These are phyloP conservation scores for Phymastichus coffea DNA, from an alignment of 1,140 invertebrate species.

Conservation along the genomic window DNA sequence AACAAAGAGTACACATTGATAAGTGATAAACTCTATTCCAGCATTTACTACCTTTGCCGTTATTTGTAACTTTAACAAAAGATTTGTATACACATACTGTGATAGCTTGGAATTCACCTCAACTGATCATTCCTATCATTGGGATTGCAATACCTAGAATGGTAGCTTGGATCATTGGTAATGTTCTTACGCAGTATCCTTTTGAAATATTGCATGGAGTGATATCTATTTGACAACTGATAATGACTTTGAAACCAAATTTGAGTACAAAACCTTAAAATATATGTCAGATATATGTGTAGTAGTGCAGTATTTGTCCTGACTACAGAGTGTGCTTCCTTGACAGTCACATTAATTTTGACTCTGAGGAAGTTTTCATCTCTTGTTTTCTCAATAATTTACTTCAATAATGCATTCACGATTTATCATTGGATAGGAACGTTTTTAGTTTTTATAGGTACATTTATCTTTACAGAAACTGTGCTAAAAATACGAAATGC, in stretches of 20 bases:
- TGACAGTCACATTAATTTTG: slow-evolving; percentile 94
- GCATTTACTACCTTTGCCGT: background rate
- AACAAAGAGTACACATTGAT: too few species aligned
- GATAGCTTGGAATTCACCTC: background rate
- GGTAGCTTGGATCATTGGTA: background rate
- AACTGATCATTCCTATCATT: background rate
- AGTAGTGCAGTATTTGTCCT: slow-evolving; percentile 93
- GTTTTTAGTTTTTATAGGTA: slow-evolving; percentile 87
- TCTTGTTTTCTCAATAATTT: slow-evolving; percentile 91
- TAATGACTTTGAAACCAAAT: too few species aligned
- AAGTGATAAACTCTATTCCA: too few species aligned
- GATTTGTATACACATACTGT: background rate
- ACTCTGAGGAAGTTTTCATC: slow-evolving; percentile 95
- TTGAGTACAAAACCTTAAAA: slow-evolving; percentile 30
- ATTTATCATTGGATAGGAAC: slow-evolving; percentile 91
- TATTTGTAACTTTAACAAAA: background rate
- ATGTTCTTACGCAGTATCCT: background rate
- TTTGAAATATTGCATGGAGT: slow-evolving; percentile 3
- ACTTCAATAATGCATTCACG: slow-evolving; percentile 95
- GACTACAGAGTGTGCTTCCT: slow-evolving; percentile 89
- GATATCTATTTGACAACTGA: slow-evolving; percentile 5
- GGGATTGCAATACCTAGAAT: background rate
- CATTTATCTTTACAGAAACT: slow-evolving; percentile 88
- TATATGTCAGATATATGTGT: slow-evolving; percentile 71
- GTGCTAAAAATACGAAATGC: slow-evolving; percentile 40